These are phyloP conservation scores for Aphodius sticticus DNA, from an alignment of 2,888 invertebrate genomes.

Conservation along the genomic window DNA sequence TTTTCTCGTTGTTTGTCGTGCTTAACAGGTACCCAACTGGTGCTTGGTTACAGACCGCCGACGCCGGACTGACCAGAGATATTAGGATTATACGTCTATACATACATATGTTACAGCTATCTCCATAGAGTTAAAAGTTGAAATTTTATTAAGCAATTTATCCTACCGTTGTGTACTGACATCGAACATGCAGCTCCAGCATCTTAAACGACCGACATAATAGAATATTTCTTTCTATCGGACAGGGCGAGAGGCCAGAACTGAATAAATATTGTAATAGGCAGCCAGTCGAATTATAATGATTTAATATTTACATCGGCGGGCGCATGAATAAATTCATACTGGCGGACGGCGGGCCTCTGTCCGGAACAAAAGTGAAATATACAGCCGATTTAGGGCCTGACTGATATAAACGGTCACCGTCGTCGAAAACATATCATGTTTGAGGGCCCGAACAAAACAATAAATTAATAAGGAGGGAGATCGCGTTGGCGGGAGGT, in stretches of 20 bases:
- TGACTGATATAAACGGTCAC: conserved; percentile 18
- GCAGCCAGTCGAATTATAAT: conserved; percentile 18
- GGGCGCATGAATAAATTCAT: conserved; percentile 23
- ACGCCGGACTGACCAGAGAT: too few species aligned
- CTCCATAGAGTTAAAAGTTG: not conserved
- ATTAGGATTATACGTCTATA: not conserved
- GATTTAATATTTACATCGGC: conserved; percentile 26
- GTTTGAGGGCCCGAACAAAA: conserved; percentile 8
- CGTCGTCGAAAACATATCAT: conserved; percentile 12
- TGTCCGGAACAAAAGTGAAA: conserved; percentile 14
- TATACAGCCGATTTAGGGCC: conserved; percentile 16
- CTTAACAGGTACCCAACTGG: too few species aligned
- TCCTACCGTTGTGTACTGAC: not conserved
- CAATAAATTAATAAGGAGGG: conserved; percentile 20
- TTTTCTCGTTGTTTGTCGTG: too few species aligned
- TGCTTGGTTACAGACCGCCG: too few species aligned
- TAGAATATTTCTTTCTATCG: conserved; percentile 5
- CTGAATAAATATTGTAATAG: not conserved
- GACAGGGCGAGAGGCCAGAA: not conserved
- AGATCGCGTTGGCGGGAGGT: conserved; percentile 17
- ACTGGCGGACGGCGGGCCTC: not conserved
- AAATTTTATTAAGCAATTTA: conserved; percentile 1
- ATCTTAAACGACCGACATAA: not conserved
- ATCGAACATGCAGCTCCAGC: not conserved
- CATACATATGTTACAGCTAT: not conserved